Evolutionary conservation across 2,888 invertebrate genomes (phyloP).

Genomic region (Lottia gigantea): DNA sequence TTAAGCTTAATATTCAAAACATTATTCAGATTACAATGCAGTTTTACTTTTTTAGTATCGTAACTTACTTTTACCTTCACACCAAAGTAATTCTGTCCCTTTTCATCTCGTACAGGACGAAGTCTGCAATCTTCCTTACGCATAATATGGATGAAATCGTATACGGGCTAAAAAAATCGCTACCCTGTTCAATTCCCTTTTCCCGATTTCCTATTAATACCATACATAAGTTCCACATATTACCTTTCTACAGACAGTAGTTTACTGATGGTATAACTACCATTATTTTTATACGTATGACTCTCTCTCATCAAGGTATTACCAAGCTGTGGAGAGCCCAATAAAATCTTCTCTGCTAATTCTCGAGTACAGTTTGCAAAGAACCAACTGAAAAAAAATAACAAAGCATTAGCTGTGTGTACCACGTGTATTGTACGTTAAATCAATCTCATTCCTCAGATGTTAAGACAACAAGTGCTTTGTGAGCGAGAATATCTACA

Average conservation of each 20-base stretch:
- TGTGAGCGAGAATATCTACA: too few species aligned
- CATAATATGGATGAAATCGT: background rate
- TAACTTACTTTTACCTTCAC: background rate
- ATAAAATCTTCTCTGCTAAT: constrained; percentile 48
- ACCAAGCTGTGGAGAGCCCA: constrained; percentile 40
- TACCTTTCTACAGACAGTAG: constrained; percentile 11
- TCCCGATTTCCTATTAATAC: too few species aligned
- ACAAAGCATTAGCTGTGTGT: background rate
- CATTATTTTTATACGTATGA: constrained; percentile 41
- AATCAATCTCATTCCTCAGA: too few species aligned
- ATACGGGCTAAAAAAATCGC: too few species aligned
- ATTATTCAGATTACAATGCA: too few species aligned
- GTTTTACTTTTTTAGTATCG: background rate
- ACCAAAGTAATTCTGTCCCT: background rate
- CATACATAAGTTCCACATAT: too few species aligned
- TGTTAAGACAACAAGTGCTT: too few species aligned
- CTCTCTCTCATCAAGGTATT: constrained; percentile 62
- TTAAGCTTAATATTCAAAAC: too few species aligned
- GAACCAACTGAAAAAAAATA: constrained; percentile 53
- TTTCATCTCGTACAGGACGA: too few species aligned
- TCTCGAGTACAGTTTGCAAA: constrained; percentile 51
- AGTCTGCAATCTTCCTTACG: background rate
- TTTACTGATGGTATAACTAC: constrained; percentile 61
- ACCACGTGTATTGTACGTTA: too few species aligned
- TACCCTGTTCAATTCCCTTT: too few species aligned